Evolutionary conservation across 2,113 vertebrate species (phyloP), one percentile per base, ranked within the genome.

Genomic region (Jaculus jaculus): DNA sequence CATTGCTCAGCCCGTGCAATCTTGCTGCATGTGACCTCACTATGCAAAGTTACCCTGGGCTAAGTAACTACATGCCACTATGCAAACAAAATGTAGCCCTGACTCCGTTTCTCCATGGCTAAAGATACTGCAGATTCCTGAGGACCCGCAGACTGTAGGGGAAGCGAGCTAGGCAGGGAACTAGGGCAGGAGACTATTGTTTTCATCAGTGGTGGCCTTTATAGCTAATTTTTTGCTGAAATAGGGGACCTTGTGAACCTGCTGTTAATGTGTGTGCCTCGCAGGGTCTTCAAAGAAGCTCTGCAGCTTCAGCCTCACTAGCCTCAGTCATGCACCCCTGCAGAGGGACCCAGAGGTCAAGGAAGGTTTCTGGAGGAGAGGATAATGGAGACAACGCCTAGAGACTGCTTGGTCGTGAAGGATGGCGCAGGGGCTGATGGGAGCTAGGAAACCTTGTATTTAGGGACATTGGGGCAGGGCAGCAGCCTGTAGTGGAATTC

Each of bases 191-290:
- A n/a, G 8, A 24, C 47, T 28, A 16, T 24, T 21, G 28, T 37
- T 72, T 47, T 39, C 30, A 20, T 71, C 32, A 26, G 11, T 23
- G 54, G 51, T 39, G 61, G 24, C 11, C n/a, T 16, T 2, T 54
- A 6, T 1, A n/a, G 10, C n/a, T 89, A 21, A 61, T 1, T 54
- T 72, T 15, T 65, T 28, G 34, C 42, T 30, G 32, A 32, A 63
- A 72, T 7, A 61, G 28, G 12, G 21, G 3, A 6, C n/a, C 34
- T 66, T 0, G 0, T 68, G 21, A 34, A 10, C 8, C 8, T 15
- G n/a, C 13, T 47, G 42, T 61, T 32, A 3, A 47, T 18, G n/a
- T 58, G 47, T 72, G 26, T 30, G 23, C n/a, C 51, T 30, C 17
- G 23, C 51, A 9, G 54, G 47, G 16, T 23, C 26, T 74, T 81